phyloP scores from a whole-genome alignment of 2,797 vertebrate genomes.

The Helarctos malayanus region DNA sequence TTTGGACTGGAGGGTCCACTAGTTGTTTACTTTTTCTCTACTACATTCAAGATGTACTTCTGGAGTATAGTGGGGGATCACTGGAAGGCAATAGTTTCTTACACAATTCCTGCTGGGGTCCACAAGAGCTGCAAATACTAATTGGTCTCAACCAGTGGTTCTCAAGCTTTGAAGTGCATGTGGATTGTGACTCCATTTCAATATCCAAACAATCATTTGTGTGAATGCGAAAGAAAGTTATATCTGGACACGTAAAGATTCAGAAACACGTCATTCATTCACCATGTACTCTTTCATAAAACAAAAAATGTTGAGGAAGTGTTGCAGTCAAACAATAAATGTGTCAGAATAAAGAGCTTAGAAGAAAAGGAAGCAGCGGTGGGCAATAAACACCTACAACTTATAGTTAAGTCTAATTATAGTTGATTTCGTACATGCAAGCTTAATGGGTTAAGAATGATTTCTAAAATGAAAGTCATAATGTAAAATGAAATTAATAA shows the following conservation, averaged over 20 bases:
- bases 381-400: not conserved
- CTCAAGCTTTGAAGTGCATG: not conserved
- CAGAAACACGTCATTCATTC: not conserved
- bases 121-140: not conserved
- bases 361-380: not conserved
- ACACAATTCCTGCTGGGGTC: not conserved
- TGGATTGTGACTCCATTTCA: not conserved
- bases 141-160: not conserved
- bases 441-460: not conserved
- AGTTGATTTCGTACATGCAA: not conserved
- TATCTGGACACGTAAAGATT: not conserved
- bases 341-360: not conserved
- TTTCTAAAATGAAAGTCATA: not conserved
- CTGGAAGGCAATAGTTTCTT: not conserved
- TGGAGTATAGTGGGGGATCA: not conserved
- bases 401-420: not conserved
- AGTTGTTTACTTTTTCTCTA: not conserved
- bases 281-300: not conserved
- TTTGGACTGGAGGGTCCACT: not conserved
- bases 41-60: not conserved
- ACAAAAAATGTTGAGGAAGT: not conserved
- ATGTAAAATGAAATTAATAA: constrained; percentile 13
- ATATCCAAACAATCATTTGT: not conserved
- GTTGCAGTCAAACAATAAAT: not conserved
- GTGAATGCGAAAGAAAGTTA: not conserved